Evolutionary conservation across 2,113 vertebrate genomes (phyloP), one percentile per base, ranked within the genome.

Genomic region (Equus przewalskii): DNA sequence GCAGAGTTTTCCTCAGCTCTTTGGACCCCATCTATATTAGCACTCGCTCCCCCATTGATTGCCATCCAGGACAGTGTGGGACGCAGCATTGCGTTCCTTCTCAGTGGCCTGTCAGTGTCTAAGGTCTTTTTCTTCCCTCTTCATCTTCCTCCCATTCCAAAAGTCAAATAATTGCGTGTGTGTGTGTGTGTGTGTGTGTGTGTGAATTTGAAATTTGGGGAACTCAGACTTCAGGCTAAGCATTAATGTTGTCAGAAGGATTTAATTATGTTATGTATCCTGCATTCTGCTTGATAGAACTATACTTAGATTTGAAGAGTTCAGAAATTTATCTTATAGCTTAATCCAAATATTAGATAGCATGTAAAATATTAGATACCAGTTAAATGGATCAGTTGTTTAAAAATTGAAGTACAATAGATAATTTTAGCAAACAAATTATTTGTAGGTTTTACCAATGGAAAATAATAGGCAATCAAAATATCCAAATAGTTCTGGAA

Each of bases 281-380:
- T 92, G 15, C 9, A 78, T 90, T 49, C 1, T 80, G 5, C n/a
- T 94, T 56, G 0, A 73, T 60, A 73, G 15, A 30, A 56, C 60
- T 91, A 18, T 11, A 56, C 97, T 98, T 96, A 97, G 33, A 30
- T 41, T 92, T 62, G 96, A 41, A 93, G 58, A 93, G 62, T 97
- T 89, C 64, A 93, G 16, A 82, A 86, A 70, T 93, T 13, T 60
- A 49, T 65, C 21, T 95, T 75, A 19, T 22, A 75, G n/a, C 19
- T 67, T 93, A 4, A 73, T 9, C 1, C 2, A 89, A 83, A 22
- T 91, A 70, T 94, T 69, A 80, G 10, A 82, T 54, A 33, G n/a
- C 3, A 49, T 58, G 9, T 36, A 90, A 83, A 86, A 76, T 26
- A 75, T 36, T 36, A 67, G 33, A 64, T 44, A n/a, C 1, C 1